phyloP scores from a whole-genome alignment of 1,140 invertebrate species.

The Pachyrhynchus sulphureomaculatus region DNA sequence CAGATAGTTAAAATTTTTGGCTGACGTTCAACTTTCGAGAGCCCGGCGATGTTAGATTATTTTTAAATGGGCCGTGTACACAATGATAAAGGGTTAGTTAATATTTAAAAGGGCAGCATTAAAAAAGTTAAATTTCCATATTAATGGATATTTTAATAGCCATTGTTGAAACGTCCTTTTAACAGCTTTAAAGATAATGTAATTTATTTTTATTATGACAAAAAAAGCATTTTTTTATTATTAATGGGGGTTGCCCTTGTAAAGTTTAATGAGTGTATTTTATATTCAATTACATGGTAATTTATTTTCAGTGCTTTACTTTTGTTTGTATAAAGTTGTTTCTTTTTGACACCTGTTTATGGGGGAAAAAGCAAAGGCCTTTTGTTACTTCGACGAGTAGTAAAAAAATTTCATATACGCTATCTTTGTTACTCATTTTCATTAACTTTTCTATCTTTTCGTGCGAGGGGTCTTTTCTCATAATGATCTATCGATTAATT shows the following conservation, averaged over 20 bases:
- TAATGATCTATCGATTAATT: too few species aligned
- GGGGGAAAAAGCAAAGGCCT: too few species aligned
- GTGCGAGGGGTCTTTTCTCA: too few species aligned
- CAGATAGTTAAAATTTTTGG: slow-evolving; percentile 20
- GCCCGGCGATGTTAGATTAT: slow-evolving; percentile 20
- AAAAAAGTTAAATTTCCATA: slow-evolving; percentile 26
- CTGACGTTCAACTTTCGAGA: slow-evolving; percentile 13
- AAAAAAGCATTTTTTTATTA: background rate
- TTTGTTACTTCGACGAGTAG: too few species aligned
- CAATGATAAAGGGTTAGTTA: slow-evolving; percentile 27
- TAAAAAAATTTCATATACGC: too few species aligned
- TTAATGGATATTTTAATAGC: slow-evolving; percentile 22
- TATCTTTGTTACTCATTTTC: too few species aligned
- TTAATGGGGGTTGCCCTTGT: background rate
- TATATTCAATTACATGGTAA: background rate
- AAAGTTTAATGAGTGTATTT: background rate
- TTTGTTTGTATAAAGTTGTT: too few species aligned
- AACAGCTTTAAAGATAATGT: slow-evolving; percentile 9
- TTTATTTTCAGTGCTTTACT: background rate
- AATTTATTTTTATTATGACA: background rate
- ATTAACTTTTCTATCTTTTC: too few species aligned
- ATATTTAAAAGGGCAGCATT: slow-evolving; percentile 25
- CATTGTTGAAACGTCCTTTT: slow-evolving; percentile 1
- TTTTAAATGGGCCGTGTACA: slow-evolving; percentile 29
- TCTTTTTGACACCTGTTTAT: too few species aligned